A percentile compares a stretch with the other conserved stretches of the same genome.
Evolutionary conservation across 2,888 invertebrate genomes (phyloP).

Genomic region (Odontomyia ornata): DNA sequence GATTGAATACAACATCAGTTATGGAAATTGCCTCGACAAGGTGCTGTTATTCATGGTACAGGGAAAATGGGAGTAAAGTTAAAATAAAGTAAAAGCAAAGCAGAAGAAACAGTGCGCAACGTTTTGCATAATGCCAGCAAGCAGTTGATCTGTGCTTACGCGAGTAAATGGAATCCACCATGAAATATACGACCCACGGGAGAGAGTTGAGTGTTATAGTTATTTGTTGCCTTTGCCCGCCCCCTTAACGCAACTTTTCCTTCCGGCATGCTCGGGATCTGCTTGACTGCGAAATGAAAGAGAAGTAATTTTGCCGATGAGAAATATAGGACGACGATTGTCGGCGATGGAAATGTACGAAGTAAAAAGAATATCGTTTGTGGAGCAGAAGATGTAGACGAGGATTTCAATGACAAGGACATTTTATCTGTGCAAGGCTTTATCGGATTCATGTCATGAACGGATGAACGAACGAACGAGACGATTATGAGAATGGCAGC

Average conservation of each 20-base stretch:
- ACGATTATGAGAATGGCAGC: not conserved
- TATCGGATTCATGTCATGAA: conserved; percentile 30
- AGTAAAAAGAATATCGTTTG: not conserved
- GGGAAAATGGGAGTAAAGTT: not conserved
- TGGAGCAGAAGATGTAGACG: not conserved
- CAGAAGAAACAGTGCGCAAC: not conserved
- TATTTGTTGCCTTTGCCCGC: no score
- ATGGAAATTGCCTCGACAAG: conserved; percentile 9
- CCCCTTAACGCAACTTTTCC: not conserved
- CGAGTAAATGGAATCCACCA: not conserved
- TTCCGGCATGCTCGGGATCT: not conserved
- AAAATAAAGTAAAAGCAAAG: no score
- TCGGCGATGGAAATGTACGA: conserved; percentile 1
- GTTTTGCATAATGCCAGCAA: not conserved
- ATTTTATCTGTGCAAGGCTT: not conserved
- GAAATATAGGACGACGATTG: conserved; percentile 10
- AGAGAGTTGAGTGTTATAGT: not conserved
- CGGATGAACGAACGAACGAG: not conserved
- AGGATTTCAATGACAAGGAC: conserved; percentile 2
- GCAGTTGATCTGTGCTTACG: not conserved
- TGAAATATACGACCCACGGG: not conserved
- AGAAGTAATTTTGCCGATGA: conserved; percentile 5
- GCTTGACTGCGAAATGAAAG: conserved; percentile 1
- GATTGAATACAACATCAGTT: not conserved
- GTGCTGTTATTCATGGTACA: not conserved